Conservation (phyloP, 2,888 invertebrate genomes). For the Quadriops clusia region DNA sequence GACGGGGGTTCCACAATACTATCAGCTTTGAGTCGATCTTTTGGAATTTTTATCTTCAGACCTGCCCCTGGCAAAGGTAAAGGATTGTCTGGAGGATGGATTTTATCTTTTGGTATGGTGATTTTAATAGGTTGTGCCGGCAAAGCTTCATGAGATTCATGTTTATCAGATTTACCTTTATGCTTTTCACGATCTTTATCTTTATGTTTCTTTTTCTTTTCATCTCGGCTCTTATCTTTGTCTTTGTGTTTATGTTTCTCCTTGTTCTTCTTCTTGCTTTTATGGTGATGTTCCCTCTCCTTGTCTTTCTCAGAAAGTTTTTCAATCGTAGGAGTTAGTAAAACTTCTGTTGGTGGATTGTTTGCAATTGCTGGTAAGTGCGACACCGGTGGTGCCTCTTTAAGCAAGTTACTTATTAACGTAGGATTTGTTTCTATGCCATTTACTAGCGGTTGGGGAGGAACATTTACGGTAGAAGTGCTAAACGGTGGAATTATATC, state of each 20-base stretch:
- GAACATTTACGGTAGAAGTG: conserved; percentile 11
- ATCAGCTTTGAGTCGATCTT: conserved; percentile 54
- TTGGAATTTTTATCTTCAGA: conserved; percentile 72
- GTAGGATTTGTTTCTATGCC: conserved; percentile 63
- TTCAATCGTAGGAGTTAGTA: conserved; percentile 10
- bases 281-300: conserved; percentile 28
- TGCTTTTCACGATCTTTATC: conserved; percentile 45
- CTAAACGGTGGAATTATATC: conserved; percentile 37
- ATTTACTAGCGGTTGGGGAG: conserved; percentile 38
- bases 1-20: conserved; percentile 31
- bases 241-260: conserved; percentile 73
- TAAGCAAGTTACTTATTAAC: conserved; percentile 55
- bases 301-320: conserved; percentile 28
- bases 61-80: conserved; percentile 28
- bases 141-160: conserved; percentile 13
- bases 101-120: conserved; percentile 49
- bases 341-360: no score
- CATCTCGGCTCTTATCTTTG: conserved; percentile 47
- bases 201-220: conserved; percentile 66
- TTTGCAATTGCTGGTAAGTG: conserved; percentile 18
- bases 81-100: conserved; percentile 25
- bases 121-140: conserved; percentile 40
- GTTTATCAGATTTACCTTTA: conserved; percentile 25
- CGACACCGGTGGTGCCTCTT: conserved; percentile 38
- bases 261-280: conserved; percentile 55